Conservation (phyloP, 2,113 vertebrate genomes). For the Cisticola juncidis region DNA sequence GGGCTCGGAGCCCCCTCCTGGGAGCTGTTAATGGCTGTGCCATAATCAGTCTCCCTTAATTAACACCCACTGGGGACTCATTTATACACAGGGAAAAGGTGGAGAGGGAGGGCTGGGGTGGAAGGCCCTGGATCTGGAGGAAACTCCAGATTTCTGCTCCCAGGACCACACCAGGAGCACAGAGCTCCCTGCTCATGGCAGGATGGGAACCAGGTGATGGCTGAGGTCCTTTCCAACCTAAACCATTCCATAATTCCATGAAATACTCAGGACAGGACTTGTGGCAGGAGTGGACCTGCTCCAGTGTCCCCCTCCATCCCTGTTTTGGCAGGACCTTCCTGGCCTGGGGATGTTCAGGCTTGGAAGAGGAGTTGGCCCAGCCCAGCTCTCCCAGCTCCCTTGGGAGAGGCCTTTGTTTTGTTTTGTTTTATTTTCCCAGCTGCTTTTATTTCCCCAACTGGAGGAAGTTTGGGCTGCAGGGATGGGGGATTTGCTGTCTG, state of each 20-base stretch:
- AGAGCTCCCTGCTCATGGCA: neutral
- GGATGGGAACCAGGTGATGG: neutral
- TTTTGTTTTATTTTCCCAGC: neutral
- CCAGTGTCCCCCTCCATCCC: accelerated
- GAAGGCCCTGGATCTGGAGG: neutral
- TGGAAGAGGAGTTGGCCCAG: neutral
- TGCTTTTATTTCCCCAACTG: neutral
- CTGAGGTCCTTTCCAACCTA: neutral
- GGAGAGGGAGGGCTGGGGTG: neutral
- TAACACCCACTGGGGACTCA: neutral
- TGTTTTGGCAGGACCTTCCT: neutral
- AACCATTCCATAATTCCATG: neutral
- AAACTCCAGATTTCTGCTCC: neutral
- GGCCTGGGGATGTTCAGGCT: neutral
- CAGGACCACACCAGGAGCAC: neutral
- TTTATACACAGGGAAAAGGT: accelerated
- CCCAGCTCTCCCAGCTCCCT: neutral
- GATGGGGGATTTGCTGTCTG: neutral
- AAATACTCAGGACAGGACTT: accelerated
- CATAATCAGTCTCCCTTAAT: neutral
- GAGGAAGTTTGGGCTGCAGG: neutral
- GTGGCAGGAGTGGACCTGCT: neutral
- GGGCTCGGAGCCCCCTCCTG: neutral
- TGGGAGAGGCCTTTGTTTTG: too few species aligned
- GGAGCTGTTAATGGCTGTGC: neutral